Percentiles rank a stretch among this genome's conserved stretches.
Conservation (phyloP, 1,140 invertebrate species). For the Chironomus striatipennis region DNA sequence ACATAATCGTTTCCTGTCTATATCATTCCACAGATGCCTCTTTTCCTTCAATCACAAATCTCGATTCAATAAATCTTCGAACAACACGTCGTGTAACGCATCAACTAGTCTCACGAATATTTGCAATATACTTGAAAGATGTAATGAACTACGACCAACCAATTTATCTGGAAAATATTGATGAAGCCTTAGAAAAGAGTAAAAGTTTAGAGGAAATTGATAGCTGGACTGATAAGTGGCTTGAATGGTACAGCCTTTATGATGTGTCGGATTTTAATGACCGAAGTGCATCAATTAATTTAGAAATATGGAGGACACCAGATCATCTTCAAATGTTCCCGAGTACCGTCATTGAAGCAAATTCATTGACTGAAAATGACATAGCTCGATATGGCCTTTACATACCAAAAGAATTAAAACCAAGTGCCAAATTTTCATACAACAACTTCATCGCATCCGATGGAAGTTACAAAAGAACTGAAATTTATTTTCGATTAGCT, state of each 20-base stretch:
- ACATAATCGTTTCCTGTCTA: neutral
- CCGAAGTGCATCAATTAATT: conserved; percentile 56
- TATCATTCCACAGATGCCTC: conserved; percentile 39
- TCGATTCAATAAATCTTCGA: conserved; percentile 38
- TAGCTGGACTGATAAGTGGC: neutral
- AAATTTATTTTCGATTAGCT: neutral
- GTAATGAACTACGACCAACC: conserved; percentile 48
- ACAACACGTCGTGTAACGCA: conserved; percentile 50
- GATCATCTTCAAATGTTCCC: conserved; percentile 43
- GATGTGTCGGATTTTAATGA: conserved; percentile 29
- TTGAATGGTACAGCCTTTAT: neutral
- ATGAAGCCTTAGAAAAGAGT: conserved; percentile 41
- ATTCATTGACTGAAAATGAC: conserved; percentile 49
- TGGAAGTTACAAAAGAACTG: neutral
- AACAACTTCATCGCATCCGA: conserved; percentile 25
- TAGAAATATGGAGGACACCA: conserved; percentile 59
- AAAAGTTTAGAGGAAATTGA: conserved; percentile 31
- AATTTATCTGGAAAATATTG: conserved; percentile 30
- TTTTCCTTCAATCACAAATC: conserved; percentile 28
- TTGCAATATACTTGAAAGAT: conserved; percentile 54
- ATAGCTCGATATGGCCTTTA: conserved; percentile 66
- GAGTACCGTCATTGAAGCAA: conserved; percentile 34
- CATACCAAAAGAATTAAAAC: conserved; percentile 41
- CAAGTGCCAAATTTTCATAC: conserved; percentile 36
- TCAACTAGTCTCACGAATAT: conserved; percentile 51